Percentiles rank a stretch among this genome's conserved stretches.
Evolutionary conservation across 2,113 vertebrate genomes (phyloP).

Genomic region (Phrynosoma blainvillii): DNA sequence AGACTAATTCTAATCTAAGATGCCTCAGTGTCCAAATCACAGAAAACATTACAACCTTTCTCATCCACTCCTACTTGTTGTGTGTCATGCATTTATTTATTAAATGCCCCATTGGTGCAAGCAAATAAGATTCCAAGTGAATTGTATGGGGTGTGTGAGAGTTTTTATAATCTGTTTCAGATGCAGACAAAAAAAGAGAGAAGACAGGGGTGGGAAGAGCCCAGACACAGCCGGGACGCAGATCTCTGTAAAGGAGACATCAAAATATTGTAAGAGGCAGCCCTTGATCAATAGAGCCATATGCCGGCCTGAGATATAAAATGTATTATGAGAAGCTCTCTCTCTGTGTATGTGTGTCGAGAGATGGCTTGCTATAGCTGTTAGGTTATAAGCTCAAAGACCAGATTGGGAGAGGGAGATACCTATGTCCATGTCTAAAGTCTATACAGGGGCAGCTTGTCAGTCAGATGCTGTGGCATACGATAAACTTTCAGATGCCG

Average conservation of each 20-base stretch:
- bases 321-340: neutral
- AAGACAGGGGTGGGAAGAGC: neutral
- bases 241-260: neutral
- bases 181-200: neutral
- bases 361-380: neutral
- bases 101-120: neutral
- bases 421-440: conserved; percentile 40
- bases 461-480: conserved; percentile 45
- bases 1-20: neutral
- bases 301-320: neutral
- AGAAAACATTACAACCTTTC: neutral
- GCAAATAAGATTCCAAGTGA: neutral
- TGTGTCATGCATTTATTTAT: neutral
- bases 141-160: too few species aligned
- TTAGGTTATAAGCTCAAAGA: neutral
- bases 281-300: conserved; percentile 13
- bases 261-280: neutral
- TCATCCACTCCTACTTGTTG: neutral
- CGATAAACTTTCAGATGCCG: conserved; percentile 25
- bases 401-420: neutral
- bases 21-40: neutral
- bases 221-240: neutral
- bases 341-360: neutral
- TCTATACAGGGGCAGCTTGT: conserved; percentile 29
- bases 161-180: neutral